Evolutionary conservation across 2,113 vertebrate species (phyloP).

Genomic region (Centrocercus urophasianus): DNA sequence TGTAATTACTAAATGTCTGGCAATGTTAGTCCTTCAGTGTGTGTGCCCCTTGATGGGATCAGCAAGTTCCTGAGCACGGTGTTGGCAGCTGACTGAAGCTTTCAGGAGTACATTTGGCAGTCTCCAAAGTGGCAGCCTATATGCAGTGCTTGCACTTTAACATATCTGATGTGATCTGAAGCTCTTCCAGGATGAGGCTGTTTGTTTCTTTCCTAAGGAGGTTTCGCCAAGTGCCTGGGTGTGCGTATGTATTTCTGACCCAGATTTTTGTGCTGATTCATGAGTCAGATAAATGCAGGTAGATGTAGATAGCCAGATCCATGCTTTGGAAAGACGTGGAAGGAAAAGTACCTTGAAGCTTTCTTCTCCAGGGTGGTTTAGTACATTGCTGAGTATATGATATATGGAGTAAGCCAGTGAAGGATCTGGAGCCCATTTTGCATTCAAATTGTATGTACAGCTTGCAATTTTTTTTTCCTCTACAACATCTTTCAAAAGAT

Average conservation of each 20-base stretch:
- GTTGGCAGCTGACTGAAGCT: not conserved
- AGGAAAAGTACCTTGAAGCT: not conserved
- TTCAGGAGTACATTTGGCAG: not conserved
- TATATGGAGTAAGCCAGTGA: not conserved
- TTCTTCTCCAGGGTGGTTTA: not conserved
- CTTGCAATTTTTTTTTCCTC: not conserved
- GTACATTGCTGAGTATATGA: not conserved
- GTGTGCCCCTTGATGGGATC: not conserved
- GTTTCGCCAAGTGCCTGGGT: not conserved
- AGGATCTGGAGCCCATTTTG: not conserved
- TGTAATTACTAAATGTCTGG: not conserved
- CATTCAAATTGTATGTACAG: not conserved
- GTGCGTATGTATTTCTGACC: not conserved
- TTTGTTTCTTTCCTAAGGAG: not conserved
- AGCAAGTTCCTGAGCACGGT: not conserved
- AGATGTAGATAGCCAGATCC: not conserved
- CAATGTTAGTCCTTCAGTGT: not conserved
- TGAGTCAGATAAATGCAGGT: not conserved
- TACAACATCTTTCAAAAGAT: not conserved
- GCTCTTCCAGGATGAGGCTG: not conserved
- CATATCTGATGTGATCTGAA: not conserved
- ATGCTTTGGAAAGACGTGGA: not conserved
- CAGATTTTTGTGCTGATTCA: not conserved
- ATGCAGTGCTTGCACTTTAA: not conserved
- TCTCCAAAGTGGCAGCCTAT: not conserved